Conservation (phyloP, 2,888 invertebrate species). For the Andrena haemorrhoa region DNA sequence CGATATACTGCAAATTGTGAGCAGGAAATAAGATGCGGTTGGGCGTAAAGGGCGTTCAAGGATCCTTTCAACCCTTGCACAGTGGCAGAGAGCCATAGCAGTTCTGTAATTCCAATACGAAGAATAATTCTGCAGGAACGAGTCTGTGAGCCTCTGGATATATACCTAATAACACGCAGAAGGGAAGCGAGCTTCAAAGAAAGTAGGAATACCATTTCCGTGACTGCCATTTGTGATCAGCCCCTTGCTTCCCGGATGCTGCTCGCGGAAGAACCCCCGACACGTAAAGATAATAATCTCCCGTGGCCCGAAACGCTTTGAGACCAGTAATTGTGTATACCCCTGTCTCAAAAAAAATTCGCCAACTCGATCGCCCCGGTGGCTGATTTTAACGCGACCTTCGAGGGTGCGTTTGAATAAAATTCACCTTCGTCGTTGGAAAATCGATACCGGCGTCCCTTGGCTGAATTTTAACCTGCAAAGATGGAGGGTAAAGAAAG, state of each 20-base stretch:
- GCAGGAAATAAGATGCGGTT: constrained; percentile 1
- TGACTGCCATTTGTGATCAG: neutral
- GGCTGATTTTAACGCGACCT: constrained; percentile 18
- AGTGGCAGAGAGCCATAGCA: neutral
- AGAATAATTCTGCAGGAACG: neutral
- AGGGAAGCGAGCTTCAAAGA: neutral
- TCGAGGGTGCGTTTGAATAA: constrained; percentile 27
- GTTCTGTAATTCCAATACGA: neutral
- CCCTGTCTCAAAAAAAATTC: neutral
- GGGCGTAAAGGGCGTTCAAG: neutral
- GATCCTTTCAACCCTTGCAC: neutral
- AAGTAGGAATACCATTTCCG: neutral
- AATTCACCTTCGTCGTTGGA: constrained; percentile 23
- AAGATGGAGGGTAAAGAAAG: neutral
- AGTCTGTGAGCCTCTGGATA: neutral
- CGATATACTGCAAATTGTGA: neutral
- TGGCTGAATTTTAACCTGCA: constrained; percentile 32
- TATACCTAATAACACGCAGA: neutral
- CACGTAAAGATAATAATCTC: constrained; percentile 20
- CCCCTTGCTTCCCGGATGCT: neutral
- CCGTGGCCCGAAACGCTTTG: neutral
- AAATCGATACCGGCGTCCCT: constrained; percentile 31
- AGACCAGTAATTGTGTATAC: neutral
- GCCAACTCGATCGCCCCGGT: neutral
- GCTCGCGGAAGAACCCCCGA: neutral